Evolutionary conservation across 1,140 invertebrate species (phyloP), one percentile per base, ranked within the genome.

Genomic region (Papilio xuthus): DNA sequence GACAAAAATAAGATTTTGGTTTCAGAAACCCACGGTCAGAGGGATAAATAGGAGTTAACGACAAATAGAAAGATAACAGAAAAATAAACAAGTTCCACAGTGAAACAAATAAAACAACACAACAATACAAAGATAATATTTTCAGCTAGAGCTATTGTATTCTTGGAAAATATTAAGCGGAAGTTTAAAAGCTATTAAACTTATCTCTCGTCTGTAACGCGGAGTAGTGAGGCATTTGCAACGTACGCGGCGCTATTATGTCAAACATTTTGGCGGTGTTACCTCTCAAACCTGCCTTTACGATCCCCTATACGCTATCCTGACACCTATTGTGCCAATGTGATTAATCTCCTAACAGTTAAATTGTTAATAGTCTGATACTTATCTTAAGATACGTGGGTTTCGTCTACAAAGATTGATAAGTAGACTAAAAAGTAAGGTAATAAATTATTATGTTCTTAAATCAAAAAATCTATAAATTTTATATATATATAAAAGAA

Each of bases 311-410:
- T 82, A 85, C 83, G 47, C 80, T 78, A 80, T 78, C 79, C 83
- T 84, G 85, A 86, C 88, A 84, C 81, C 86, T 84, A 89, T 92
- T 92, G 90, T 93, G 86, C 81, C 82, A 90, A 85, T 79, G 88
- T 92, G 90, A 93, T 93, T 92, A 92, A 93, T 92, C 86, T 86
- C 83, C 76, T 60, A 80, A 82, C 80, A 85, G 83, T 82, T 85
- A 85, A 84, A 85, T 88, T 89, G 90, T 87, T 60, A 76, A 44
- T 76, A n/a, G 32, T 9, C 26, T 32, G n/a, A 72, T n/a, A n/a
- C n/a, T n/a, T n/a, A n/a, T 70, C 15, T 42, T 41, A 23, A 89
- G 89, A 90, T 91, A 89, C 81, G 84, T 81, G 80, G 81, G 79
- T 91, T 89, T 90, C 88, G 89, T 81, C 83, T 81, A 77, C 80